Evolutionary conservation across 2,888 invertebrate species (phyloP).

Genomic region (Pyralis farinalis): DNA sequence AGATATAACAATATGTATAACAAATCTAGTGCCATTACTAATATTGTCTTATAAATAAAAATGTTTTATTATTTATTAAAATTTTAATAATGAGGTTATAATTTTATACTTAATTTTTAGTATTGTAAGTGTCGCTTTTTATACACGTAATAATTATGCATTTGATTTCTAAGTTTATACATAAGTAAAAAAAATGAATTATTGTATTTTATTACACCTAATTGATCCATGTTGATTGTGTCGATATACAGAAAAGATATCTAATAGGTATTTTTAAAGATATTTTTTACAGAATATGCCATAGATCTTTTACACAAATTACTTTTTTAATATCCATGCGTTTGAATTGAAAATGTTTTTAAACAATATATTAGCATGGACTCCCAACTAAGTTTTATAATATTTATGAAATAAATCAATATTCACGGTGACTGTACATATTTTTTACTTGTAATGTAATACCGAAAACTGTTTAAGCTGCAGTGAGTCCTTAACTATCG

Average conservation of each 20-base stretch:
- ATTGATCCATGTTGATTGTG: too few species aligned
- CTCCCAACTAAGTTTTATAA: not conserved
- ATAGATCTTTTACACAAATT: too few species aligned
- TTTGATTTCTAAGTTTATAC: not conserved
- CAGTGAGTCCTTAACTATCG: conserved; percentile 48
- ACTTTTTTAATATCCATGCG: too few species aligned
- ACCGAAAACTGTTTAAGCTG: conserved; percentile 24
- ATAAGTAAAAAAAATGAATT: not conserved
- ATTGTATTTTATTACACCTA: not conserved
- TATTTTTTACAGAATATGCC: too few species aligned
- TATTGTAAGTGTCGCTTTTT: conserved; percentile 13
- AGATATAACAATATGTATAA: conserved; percentile 24
- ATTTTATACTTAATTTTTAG: conserved; percentile 10
- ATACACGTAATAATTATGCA: conserved; percentile 12
- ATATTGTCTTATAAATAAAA: conserved; percentile 7
- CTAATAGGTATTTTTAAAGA: too few species aligned
- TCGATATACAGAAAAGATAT: too few species aligned
- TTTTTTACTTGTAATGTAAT: not conserved
- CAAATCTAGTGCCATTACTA: conserved; percentile 56
- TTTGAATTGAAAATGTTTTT: too few species aligned
- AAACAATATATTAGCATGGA: not conserved
- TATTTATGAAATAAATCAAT: not conserved
- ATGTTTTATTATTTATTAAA: conserved; percentile 33
- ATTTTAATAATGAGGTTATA: conserved; percentile 22
- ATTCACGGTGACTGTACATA: conserved; percentile 34